Conservation (phyloP, 2,113 vertebrate species). For the Cynopterus brachyotis region DNA sequence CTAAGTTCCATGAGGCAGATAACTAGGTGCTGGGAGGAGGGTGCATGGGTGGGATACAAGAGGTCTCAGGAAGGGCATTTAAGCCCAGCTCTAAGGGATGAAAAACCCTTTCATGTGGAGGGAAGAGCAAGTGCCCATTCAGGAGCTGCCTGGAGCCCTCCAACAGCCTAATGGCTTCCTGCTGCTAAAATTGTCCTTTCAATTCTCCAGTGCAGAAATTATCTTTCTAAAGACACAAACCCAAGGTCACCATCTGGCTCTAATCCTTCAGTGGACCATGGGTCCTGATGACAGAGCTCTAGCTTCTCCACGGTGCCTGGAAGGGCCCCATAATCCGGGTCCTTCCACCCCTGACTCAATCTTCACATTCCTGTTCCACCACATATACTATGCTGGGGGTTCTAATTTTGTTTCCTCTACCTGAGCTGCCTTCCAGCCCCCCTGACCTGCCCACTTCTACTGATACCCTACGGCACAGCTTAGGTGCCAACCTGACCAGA, state of each 20-base stretch:
- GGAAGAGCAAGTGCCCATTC: not conserved
- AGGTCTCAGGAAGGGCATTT: not conserved
- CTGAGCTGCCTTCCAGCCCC: not conserved
- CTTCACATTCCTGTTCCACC: not conserved
- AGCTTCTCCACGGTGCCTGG: not conserved
- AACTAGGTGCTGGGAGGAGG: not conserved
- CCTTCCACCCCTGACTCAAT: not conserved
- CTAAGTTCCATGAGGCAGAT: not conserved
- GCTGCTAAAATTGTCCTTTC: not conserved
- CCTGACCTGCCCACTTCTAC: not conserved
- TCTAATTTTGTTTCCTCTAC: not conserved
- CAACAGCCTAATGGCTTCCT: not conserved
- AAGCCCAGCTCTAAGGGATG: too few species aligned
- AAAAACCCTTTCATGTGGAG: not conserved
- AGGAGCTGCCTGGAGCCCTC: not conserved
- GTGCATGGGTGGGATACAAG: fast-evolving
- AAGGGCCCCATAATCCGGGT: not conserved
- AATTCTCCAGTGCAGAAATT: not conserved
- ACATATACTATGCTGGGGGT: not conserved
- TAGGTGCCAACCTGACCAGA: not conserved
- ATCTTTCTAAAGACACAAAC: not conserved
- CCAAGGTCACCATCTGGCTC: fast-evolving
- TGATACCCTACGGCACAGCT: not conserved
- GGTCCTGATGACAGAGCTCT: not conserved
- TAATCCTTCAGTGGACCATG: not conserved